Base-by-base conservation (phyloP, 2,888 invertebrate species). In the Caenorhabditis panamensis region DNA sequence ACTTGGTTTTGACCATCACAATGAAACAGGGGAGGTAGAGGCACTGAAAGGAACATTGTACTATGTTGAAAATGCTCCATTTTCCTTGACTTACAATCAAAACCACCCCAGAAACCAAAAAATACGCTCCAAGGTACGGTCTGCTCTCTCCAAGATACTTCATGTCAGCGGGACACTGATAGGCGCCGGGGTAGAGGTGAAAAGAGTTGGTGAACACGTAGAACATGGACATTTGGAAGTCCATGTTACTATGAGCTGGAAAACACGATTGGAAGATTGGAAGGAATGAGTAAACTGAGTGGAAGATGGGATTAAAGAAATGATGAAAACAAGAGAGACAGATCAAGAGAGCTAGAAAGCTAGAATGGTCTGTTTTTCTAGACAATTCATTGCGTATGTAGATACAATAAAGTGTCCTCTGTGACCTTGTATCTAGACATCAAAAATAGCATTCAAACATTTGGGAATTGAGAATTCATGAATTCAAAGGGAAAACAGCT, bases 11-110 rank as follows among this genome's bases (percentile, higher is more conserved):
- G 22, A 59, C n/a, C 49, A 58, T 59, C 9, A 59, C 68, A 20
- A 69, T 20, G 62, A 62, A 71, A 28, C 61, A 71, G 0, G 51
- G 69, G 6, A 61, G 49, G 59, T 69, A 69, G 8, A 76, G 68
- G 22, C 24, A 1, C 72, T 72, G 63, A 49, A 72, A 49, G 5
- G n/a, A n/a, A n/a, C n/a, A n/a, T n/a, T n/a, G n/a, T n/a, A 51
- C 18, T 0, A 24, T 13, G 11, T 9, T 37, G 4, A 22, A 6
- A 37, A 16, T 24, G 16, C n/a, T 4, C 20, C 20, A 41, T n/a
- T 6, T 6, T 6, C 24, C 3, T 51, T 16, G 20, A 47, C 63
- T 58, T 18, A 72, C 63, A 18, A 72, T 61, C 2, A 73, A 36
- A 22, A 58, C 16, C 5, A 49, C 31, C 1, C 73, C 73, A 3